A percentile compares a stretch with the other conserved stretches of the same genome.
phyloP scores from a whole-genome alignment of 2,113 vertebrate species.

The Rissa tridactyla region DNA sequence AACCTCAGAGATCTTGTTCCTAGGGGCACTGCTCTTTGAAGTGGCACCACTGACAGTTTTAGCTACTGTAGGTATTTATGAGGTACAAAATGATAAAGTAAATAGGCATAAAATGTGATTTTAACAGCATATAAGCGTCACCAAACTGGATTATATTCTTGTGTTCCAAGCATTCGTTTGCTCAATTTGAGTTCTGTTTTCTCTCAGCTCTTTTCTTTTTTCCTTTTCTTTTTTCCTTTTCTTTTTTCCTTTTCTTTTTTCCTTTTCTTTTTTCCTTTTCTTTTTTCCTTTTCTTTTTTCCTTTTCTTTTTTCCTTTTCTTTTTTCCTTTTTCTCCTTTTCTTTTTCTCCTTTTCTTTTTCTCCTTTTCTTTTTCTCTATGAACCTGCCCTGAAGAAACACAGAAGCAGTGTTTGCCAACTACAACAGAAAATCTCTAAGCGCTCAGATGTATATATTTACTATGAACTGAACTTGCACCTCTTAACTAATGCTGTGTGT shows the following conservation, averaged over 20 bases:
- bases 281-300: background rate
- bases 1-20: slow-evolving; percentile 37
- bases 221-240: background rate
- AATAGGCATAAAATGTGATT: slow-evolving; percentile 6
- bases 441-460: background rate
- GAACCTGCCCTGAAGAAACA: background rate
- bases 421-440: background rate
- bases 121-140: background rate
- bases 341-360: background rate
- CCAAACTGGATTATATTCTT: background rate
- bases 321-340: background rate
- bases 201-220: background rate
- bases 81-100: slow-evolving; percentile 46
- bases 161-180: background rate
- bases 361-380: background rate
- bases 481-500: background rate
- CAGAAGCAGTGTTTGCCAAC: background rate
- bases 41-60: slow-evolving; percentile 20
- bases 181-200: background rate
- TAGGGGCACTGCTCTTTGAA: slow-evolving; percentile 18
- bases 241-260: background rate
- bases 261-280: background rate
- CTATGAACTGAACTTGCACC: background rate
- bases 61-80: slow-evolving; percentile 44
- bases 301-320: background rate